These are phyloP conservation scores for Thinocorus orbignyianus DNA, from an alignment of 2,113 vertebrate species.

Conservation along the genomic window DNA sequence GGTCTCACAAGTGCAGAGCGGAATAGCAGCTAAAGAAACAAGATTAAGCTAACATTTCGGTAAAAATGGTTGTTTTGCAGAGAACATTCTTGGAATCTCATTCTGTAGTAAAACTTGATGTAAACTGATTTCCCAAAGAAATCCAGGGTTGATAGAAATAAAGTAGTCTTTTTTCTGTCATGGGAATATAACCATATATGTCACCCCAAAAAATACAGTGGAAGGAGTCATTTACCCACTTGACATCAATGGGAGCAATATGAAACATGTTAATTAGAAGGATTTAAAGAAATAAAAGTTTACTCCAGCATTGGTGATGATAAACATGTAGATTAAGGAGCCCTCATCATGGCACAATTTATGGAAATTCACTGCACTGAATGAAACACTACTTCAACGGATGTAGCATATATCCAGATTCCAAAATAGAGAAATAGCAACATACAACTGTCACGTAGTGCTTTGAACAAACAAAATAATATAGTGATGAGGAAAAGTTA, in stretches of 20 bases:
- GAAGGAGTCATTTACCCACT: not conserved
- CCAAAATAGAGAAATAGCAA: not conserved
- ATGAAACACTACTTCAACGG: not conserved
- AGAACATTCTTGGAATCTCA: not conserved
- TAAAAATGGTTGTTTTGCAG: not conserved
- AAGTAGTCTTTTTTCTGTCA: not conserved
- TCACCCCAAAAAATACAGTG: not conserved
- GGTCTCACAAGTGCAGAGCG: no score
- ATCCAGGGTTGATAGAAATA: not conserved
- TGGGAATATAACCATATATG: not conserved
- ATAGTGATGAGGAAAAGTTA: not conserved
- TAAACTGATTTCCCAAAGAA: not conserved
- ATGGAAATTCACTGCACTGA: not conserved
- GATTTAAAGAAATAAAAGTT: not conserved
- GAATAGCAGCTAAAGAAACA: not conserved
- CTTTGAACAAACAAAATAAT: not conserved
- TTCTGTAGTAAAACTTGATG: not conserved
- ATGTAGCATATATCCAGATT: not conserved
- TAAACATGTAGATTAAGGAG: not conserved
- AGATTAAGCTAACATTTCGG: not conserved
- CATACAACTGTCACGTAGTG: accelerated
- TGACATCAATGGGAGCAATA: not conserved
- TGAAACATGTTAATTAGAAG: not conserved
- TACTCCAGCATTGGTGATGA: not conserved
- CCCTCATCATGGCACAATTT: not conserved